These are phyloP conservation scores for Megalops atlanticus DNA, from an alignment of 2,113 vertebrate genomes.

Conservation along the genomic window DNA sequence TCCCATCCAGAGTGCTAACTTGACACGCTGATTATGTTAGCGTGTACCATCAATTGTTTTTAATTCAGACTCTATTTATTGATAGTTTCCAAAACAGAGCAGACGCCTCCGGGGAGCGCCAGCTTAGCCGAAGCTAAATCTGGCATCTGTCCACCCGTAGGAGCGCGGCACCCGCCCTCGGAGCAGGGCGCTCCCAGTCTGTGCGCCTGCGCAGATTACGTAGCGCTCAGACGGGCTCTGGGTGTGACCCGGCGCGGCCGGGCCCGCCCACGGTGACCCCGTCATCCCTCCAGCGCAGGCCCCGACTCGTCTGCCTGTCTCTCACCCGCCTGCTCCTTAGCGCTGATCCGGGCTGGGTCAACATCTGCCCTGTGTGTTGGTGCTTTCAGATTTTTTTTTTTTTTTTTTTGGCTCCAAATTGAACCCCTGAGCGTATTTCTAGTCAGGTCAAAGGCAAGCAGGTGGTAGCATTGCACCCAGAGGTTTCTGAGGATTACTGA, in stretches of 20 bases:
- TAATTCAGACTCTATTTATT: not conserved
- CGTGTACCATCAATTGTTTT: too few relatives aligned
- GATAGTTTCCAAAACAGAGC: not conserved
- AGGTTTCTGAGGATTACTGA: not conserved
- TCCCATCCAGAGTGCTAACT: too few relatives aligned
- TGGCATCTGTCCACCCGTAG: not conserved
- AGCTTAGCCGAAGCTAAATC: not conserved
- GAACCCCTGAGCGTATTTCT: not conserved
- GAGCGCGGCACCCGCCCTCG: not conserved
- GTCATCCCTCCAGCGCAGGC: not conserved
- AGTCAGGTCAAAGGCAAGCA: not conserved
- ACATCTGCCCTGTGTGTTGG: too few relatives aligned
- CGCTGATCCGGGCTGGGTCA: not conserved
- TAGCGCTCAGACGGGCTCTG: not conserved
- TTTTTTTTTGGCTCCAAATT: too few relatives aligned
- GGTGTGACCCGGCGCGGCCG: not conserved
- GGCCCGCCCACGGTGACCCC: not conserved
- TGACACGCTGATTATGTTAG: too few relatives aligned
- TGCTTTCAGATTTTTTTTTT: too few relatives aligned
- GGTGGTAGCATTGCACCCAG: not conserved
- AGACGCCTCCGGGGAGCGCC: not conserved
- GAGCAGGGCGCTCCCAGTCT: not conserved
- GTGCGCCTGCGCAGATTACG: too few relatives aligned
- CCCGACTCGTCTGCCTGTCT: not conserved
- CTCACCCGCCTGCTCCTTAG: not conserved